Percentiles rank a stretch among this genome's conserved stretches.
phyloP scores from a whole-genome alignment of 2,888 invertebrate genomes.

The Oscheius myriophilus region DNA sequence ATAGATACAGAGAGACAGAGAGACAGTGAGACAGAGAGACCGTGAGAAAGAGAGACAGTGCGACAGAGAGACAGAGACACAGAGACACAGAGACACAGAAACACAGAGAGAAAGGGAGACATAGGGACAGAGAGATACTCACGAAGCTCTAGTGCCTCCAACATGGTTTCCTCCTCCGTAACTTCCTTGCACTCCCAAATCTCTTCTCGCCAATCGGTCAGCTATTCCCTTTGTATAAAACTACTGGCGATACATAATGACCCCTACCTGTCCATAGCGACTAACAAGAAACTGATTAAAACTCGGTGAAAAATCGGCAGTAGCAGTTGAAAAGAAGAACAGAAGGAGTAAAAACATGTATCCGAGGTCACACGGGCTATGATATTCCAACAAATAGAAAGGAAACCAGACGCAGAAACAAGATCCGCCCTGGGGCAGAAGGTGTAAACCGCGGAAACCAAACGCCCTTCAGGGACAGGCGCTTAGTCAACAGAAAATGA shows the following conservation, averaged over 20 bases:
- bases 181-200: slow-evolving; percentile 42
- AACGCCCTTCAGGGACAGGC: too few relatives aligned
- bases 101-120: slow-evolving; percentile 7
- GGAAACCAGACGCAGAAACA: slow-evolving; percentile 27
- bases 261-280: slow-evolving; percentile 18
- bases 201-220: slow-evolving; percentile 41
- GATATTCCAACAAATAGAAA: slow-evolving; percentile 22
- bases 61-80: too few relatives aligned
- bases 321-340: background rate
- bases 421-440: slow-evolving; percentile 7
- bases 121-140: slow-evolving; percentile 14
- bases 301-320: slow-evolving; percentile 18
- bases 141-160: slow-evolving; percentile 36
- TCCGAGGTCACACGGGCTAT: slow-evolving; percentile 11
- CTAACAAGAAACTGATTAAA: slow-evolving; percentile 22
- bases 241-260: background rate
- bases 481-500: too few relatives aligned
- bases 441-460: slow-evolving; percentile 15
- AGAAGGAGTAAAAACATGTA: background rate
- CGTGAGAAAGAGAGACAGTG: too few relatives aligned
- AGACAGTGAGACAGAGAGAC: too few relatives aligned
- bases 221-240: slow-evolving; percentile 36
- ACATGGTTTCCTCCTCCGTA: slow-evolving; percentile 49
- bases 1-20: too few relatives aligned
- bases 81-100: too few relatives aligned